phyloP scores from a whole-genome alignment of 2,113 vertebrate genomes.

The Clupea harengus region DNA sequence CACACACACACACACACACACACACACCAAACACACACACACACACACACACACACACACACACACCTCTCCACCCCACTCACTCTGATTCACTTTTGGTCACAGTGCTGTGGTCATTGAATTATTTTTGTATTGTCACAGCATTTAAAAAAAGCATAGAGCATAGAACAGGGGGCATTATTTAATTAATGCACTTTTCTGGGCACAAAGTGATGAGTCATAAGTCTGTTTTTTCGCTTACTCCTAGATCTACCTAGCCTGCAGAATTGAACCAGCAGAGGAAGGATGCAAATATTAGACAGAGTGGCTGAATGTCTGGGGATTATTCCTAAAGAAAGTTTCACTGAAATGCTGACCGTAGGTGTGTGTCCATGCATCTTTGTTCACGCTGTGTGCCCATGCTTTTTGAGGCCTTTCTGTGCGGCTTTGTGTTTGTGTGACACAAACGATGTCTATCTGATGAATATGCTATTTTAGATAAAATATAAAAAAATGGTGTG shows the following conservation, averaged over 20 bases:
- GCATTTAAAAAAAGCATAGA: conserved; percentile 1
- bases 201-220: conserved; percentile 15
- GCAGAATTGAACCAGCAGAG: conserved; percentile 10
- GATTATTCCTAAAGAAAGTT: conserved; percentile 5
- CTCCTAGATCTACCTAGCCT: neutral
- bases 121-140: conserved; percentile 17
- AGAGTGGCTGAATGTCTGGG: conserved; percentile 6
- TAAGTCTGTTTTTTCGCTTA: neutral
- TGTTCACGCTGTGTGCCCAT: neutral
- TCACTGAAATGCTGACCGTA: neutral
- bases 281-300: conserved; percentile 12
- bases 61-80: neutral
- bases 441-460: neutral
- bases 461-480: neutral
- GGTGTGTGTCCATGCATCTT: neutral
- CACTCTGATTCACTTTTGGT: conserved; percentile 35
- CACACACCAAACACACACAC: conserved; percentile 3
- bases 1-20: neutral
- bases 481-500: neutral
- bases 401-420: neutral
- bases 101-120: conserved; percentile 19
- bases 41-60: neutral
- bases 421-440: neutral
- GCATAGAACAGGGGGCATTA: neutral
- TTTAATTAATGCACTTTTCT: conserved; percentile 18